Conservation (phyloP, 2,797 vertebrate genomes). For the Euphonia xanthogaster region DNA sequence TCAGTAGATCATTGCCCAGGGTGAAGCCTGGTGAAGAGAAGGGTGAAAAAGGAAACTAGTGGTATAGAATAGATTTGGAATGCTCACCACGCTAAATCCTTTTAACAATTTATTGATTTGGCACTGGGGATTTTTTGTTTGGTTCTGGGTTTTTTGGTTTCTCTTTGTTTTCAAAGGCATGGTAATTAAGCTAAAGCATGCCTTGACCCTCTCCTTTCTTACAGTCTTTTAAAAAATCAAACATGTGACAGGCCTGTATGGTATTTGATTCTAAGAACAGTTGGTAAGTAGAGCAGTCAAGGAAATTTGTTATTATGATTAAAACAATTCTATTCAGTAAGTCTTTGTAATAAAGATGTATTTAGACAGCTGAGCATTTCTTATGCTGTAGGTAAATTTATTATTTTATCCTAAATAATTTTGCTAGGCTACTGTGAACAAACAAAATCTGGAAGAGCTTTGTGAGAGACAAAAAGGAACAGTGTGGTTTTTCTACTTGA, state of each 20-base stretch:
- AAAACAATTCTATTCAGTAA: neutral
- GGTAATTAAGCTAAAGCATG: neutral
- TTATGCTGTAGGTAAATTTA: neutral
- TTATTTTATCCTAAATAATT: neutral
- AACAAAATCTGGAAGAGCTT: neutral
- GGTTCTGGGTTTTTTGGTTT: rapidly evolving
- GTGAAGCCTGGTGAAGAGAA: neutral
- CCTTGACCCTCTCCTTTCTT: neutral
- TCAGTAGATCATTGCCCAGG: neutral
- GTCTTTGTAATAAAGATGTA: neutral
- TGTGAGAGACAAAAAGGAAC: neutral
- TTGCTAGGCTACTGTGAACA: neutral
- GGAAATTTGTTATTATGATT: neutral
- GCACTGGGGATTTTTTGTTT: neutral
- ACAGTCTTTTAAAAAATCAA: neutral
- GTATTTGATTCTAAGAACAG: neutral
- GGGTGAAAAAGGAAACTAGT: neutral
- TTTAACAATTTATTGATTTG: neutral
- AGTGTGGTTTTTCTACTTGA: neutral
- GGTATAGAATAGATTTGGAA: neutral
- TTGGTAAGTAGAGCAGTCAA: neutral
- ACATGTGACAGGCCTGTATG: neutral
- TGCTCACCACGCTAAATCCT: neutral
- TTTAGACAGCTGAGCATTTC: neutral
- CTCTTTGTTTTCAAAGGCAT: neutral